These are phyloP conservation scores for Lochmaea crataegi DNA, from an alignment of 2,888 invertebrate genomes.

Conservation along the genomic window DNA sequence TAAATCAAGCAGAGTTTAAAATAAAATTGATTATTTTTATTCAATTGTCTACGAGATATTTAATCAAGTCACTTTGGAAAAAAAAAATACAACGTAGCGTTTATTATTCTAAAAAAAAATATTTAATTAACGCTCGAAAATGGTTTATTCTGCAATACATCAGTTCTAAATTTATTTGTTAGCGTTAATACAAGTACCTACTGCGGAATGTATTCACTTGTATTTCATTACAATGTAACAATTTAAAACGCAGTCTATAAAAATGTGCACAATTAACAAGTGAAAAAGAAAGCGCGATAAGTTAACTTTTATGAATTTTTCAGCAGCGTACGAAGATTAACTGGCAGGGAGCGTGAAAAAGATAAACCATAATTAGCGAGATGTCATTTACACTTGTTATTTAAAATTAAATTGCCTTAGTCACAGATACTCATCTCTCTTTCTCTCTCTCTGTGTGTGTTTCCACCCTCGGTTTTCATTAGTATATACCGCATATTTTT, in stretches of 20 bases:
- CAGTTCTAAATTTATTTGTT: neutral
- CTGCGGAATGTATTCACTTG: constrained; percentile 19
- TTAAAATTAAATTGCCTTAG: constrained; percentile 63
- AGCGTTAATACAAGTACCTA: neutral
- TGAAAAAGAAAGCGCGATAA: constrained; percentile 49
- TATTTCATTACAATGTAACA: constrained; percentile 18
- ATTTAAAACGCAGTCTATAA: constrained; percentile 25
- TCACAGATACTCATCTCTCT: constrained; percentile 46
- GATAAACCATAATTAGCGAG: constrained; percentile 67
- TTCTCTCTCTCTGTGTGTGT: constrained; percentile 10
- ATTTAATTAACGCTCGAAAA: neutral
- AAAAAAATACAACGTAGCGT: neutral
- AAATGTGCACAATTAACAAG: constrained; percentile 46
- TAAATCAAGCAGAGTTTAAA: neutral
- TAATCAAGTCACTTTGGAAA: neutral
- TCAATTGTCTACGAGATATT: neutral
- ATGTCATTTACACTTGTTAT: constrained; percentile 68
- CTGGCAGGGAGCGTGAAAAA: constrained; percentile 61
- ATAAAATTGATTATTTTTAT: neutral
- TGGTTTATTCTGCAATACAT: neutral
- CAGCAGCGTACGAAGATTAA: constrained; percentile 65
- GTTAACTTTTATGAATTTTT: constrained; percentile 59
- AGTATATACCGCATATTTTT: constrained; percentile 38
- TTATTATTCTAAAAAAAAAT: neutral
- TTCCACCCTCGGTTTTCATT: constrained; percentile 47